phyloP scores from a whole-genome alignment of 2,113 vertebrate species.

The Recurvirostra avosetta region DNA sequence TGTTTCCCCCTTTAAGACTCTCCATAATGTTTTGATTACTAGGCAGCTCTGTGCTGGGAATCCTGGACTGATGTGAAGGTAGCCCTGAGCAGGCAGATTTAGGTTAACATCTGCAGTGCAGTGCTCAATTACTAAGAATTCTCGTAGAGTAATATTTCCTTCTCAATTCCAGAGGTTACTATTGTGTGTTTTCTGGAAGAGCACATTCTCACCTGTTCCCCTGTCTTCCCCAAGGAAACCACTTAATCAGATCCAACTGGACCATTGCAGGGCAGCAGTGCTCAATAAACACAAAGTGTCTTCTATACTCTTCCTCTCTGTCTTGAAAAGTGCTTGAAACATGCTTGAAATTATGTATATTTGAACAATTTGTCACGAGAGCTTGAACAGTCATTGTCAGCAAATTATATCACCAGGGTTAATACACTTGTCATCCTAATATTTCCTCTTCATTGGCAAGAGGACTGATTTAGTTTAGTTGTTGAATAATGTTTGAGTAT shows the following conservation, averaged over 20 bases:
- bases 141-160: neutral
- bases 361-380: neutral
- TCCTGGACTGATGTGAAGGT: neutral
- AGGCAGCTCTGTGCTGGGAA: neutral
- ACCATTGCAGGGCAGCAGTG: neutral
- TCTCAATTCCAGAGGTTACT: neutral
- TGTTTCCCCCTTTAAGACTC: neutral
- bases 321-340: neutral
- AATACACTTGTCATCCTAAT: neutral
- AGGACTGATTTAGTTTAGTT: neutral
- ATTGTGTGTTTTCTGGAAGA: neutral
- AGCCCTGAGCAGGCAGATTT: neutral
- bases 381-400: neutral
- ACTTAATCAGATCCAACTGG: neutral
- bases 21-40: neutral
- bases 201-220: neutral
- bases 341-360: neutral
- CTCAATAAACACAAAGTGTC: neutral
- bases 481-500: neutral
- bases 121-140: no score
- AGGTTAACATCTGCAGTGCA: neutral
- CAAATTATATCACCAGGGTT: neutral
- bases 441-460: neutral
- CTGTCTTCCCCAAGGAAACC: neutral
- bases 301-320: neutral